These are phyloP conservation scores for Thunnus thynnus DNA, from an alignment of 2,113 vertebrate genomes.

Conservation along the genomic window DNA sequence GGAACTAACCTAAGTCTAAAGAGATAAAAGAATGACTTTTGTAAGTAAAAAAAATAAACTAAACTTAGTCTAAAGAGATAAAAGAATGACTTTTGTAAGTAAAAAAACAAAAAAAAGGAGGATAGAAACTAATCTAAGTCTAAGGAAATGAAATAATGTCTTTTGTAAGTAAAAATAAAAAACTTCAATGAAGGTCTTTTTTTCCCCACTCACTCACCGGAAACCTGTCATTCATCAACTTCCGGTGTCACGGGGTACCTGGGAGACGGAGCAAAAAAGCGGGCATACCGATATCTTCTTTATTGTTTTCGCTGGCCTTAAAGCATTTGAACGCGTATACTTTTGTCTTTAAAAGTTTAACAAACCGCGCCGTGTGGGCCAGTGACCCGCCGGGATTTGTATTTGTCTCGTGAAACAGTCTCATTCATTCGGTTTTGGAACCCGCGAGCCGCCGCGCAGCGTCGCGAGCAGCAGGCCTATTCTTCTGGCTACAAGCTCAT, in stretches of 20 bases:
- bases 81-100: too few relatives aligned
- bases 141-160: too few relatives aligned
- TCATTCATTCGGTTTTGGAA: slow-evolving; percentile 70
- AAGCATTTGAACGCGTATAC: not conserved
- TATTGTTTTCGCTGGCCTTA: slow-evolving; percentile 47
- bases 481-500: slow-evolving; percentile 74
- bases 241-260: slow-evolving; percentile 79
- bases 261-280: slow-evolving; percentile 78
- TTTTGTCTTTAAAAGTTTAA: slow-evolving; percentile 27
- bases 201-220: slow-evolving; percentile 39
- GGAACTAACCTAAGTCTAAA: too few relatives aligned
- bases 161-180: too few relatives aligned
- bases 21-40: too few relatives aligned
- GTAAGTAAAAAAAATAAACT: too few relatives aligned
- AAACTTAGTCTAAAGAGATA: too few relatives aligned
- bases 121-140: too few relatives aligned
- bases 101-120: too few relatives aligned
- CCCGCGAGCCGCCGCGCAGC: slow-evolving; percentile 32
- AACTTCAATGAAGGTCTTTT: not conserved
- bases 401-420: slow-evolving; percentile 17
- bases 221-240: slow-evolving; percentile 67
- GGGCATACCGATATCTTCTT: slow-evolving; percentile 74
- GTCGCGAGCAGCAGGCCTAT: slow-evolving; percentile 62
- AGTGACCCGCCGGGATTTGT: not conserved
- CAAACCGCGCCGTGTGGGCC: not conserved